Evolutionary conservation across 2,113 vertebrate species (phyloP).

Genomic region (zebrafish (Danio rerio)): GRCz12tu NC_133190.1:20711501-20712000

Average conservation of each 20-base stretch:
- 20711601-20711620: slow-evolving; percentile 81
- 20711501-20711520: slow-evolving; percentile 68
- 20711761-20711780: slow-evolving; percentile 75
- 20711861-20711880: slow-evolving; percentile 54
- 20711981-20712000: slow-evolving; percentile 64
- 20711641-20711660: slow-evolving; percentile 94
- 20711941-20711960: slow-evolving; percentile 49
- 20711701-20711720: slow-evolving; percentile 99
- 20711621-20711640: slow-evolving; percentile 92
- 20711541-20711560: slow-evolving; percentile 63
- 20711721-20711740: slow-evolving; percentile 96
- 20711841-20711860: slow-evolving; percentile 54
- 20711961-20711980: slow-evolving; percentile 56
- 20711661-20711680: slow-evolving; percentile 96
- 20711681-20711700: slow-evolving; percentile 99
- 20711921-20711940: slow-evolving; percentile 41
- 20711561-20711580: slow-evolving; percentile 70
- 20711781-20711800: slow-evolving; percentile 61
- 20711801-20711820: slow-evolving; percentile 56
- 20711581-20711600: slow-evolving; percentile 60
- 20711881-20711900: slow-evolving; percentile 43
- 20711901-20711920: background rate
- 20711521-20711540: slow-evolving; percentile 64
- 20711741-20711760: slow-evolving; percentile 96
- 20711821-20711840: slow-evolving; percentile 34